phyloP scores from a whole-genome alignment of 2,888 invertebrate species.

The Drosophila ustulata region DNA sequence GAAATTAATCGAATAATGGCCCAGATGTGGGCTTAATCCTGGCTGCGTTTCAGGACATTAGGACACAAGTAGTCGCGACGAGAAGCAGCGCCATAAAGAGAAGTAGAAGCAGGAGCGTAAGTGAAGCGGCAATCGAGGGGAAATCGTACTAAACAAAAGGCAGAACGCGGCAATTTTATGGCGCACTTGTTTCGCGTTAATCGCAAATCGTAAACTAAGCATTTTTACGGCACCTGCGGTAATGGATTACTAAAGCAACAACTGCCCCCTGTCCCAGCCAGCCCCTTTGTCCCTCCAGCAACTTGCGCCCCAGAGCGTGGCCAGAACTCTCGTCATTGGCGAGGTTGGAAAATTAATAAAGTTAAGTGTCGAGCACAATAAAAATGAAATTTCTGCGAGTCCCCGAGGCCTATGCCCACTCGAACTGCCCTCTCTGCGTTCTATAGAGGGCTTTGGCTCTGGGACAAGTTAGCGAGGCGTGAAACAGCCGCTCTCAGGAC shows the following conservation, averaged over 20 bases:
- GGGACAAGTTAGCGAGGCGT: constrained; percentile 68
- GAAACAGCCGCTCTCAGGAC: constrained; percentile 53
- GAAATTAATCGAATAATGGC: constrained; percentile 77
- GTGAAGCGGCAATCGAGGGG: background rate
- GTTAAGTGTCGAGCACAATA: constrained; percentile 80
- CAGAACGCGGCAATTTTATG: constrained; percentile 66
- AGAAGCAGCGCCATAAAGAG: background rate
- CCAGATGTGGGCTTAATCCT: constrained; percentile 22
- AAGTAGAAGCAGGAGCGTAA: constrained; percentile 19
- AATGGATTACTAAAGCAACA: constrained; percentile 74
- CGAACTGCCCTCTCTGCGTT: background rate
- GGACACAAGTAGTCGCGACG: background rate
- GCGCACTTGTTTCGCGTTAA: constrained; percentile 80
- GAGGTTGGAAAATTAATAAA: constrained; percentile 75
- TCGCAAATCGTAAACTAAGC: constrained; percentile 81
- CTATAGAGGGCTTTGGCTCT: background rate
- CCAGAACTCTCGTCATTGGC: constrained; percentile 63
- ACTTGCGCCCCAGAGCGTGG: background rate
- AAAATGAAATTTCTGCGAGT: constrained; percentile 65
- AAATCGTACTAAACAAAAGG: constrained; percentile 51
- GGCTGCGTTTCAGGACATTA: background rate
- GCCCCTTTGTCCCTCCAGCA: background rate
- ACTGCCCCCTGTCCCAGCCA: constrained; percentile 19
- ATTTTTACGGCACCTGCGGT: constrained; percentile 81
- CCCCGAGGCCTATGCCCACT: constrained; percentile 32